Conservation (phyloP, 2,888 invertebrate species). For the Dimorphilus gyrociliatus region DNA sequence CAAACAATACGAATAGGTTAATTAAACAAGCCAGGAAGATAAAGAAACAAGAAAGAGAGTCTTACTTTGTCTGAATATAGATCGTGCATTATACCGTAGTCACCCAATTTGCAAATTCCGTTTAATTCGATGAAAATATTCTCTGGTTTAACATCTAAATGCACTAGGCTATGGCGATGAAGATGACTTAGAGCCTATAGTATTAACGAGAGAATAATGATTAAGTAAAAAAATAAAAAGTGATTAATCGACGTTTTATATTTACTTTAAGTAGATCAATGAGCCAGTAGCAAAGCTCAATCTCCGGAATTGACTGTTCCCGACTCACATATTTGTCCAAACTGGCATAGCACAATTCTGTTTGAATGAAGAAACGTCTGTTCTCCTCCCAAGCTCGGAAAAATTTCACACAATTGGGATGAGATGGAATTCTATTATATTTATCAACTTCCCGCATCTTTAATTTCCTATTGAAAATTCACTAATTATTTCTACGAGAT, state of each 20-base stretch:
- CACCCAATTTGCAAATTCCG: slow-evolving; percentile 52
- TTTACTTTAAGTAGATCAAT: no score
- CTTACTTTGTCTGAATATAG: no score
- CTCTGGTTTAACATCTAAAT: slow-evolving; percentile 60
- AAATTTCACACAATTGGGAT: slow-evolving; percentile 51
- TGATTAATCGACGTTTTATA: no score
- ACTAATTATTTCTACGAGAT: no score
- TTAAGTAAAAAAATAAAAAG: no score
- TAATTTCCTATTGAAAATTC: slow-evolving; percentile 40
- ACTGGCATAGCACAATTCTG: slow-evolving; percentile 51
- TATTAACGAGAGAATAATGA: slow-evolving; percentile 6
- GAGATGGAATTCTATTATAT: slow-evolving; percentile 50
- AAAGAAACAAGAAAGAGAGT: no score
- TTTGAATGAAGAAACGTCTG: slow-evolving; percentile 50
- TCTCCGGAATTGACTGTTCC: no score
- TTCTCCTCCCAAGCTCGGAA: slow-evolving; percentile 58
- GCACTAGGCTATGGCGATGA: slow-evolving; percentile 51
- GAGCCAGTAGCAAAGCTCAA: no score
- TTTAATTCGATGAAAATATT: slow-evolving; percentile 54
- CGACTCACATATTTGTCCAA: no score
- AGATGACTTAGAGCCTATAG: slow-evolving; percentile 49
- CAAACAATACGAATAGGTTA: no score
- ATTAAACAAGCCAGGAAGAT: no score
- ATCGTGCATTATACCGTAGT: slow-evolving; percentile 57
- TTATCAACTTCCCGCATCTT: slow-evolving; percentile 51